phyloP scores from a whole-genome alignment of 1,140 invertebrate species.

The Drosophila elegans region DNA sequence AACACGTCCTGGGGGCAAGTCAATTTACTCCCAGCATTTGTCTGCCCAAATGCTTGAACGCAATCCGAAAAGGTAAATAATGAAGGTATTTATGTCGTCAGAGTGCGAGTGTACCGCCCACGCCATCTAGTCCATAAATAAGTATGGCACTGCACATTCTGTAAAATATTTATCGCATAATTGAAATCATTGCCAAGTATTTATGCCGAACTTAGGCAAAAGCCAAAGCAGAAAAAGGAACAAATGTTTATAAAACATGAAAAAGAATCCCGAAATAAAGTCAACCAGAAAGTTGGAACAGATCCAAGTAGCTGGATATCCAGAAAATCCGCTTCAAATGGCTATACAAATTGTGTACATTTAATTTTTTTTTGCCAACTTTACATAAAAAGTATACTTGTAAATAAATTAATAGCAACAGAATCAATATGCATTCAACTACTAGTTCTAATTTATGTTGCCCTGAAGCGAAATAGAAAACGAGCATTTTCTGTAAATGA shows the following conservation, averaged over 20 bases:
- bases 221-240: conserved; percentile 22
- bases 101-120: conserved; percentile 16
- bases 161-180: conserved; percentile 72
- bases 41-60: conserved; percentile 40
- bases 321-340: conserved; percentile 32
- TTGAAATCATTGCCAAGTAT: conserved; percentile 69
- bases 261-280: conserved; percentile 14
- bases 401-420: conserved; percentile 21
- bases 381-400: neutral
- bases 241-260: conserved; percentile 22
- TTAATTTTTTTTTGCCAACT: neutral
- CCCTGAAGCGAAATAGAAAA: conserved; percentile 18
- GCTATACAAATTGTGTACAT: conserved; percentile 5
- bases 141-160: conserved; percentile 35
- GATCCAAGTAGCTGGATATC: conserved; percentile 3
- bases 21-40: conserved; percentile 63
- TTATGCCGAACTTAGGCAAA: conserved; percentile 45
- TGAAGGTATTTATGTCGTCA: conserved; percentile 64
- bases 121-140: conserved; percentile 52
- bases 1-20: conserved; percentile 52
- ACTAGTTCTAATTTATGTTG: conserved; percentile 10
- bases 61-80: conserved; percentile 77
- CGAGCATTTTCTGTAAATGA: conserved; percentile 25
- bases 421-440: conserved; percentile 15
- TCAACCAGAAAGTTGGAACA: neutral